Base-by-base conservation (phyloP, 2,888 invertebrate genomes). In the Temnothorax rugatulus region DNA sequence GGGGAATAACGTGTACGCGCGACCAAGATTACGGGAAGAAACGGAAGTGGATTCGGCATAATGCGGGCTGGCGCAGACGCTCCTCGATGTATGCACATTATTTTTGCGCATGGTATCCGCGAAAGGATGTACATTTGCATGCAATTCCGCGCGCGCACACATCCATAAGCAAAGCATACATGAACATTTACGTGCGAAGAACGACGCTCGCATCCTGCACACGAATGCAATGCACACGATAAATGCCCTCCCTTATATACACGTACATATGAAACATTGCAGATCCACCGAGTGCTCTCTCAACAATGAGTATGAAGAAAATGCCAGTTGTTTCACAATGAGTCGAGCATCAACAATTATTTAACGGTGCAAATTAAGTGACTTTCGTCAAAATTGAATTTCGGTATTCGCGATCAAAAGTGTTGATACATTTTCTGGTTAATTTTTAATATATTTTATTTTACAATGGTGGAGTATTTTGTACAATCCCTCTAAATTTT, bases 21-120 rank as follows among this genome's bases (percentile, higher is more conserved):
- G 73, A 73, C 79, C 57, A 81, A 81, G 79, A 81, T 81, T 73
- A 81, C 47, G 79, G 18, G 82, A 83, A 69, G 73, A 85, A 85
- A 83, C 85, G 77, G 83, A 83, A 87, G 85, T 82, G 79, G 85
- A 88, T 88, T 84, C 81, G 63, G 75, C 61, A 87, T 84, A 83
- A 86, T 75, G 29, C 77, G 57, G 54, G 13, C 44, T 44, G 38
- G 61, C 66, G 64, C 68, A 59, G n/a, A 52, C 63, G 63, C 57
- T 61, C 47, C 75, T 13, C 59, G 34, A 59, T 29, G 15, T 68
- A 25, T 79, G 68, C 75, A 84, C 52, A 73, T 82, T 76, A 77
- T 85, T 85, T 71, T 81, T 81, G 73, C 34, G 59, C 79, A 15
- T 18, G 73, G n/a, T 71, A 34, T 79, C 44, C 71, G 71, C 41